These are phyloP conservation scores for Lutraria rhynchaena DNA, from an alignment of 1,140 invertebrate species.

Conservation along the genomic window DNA sequence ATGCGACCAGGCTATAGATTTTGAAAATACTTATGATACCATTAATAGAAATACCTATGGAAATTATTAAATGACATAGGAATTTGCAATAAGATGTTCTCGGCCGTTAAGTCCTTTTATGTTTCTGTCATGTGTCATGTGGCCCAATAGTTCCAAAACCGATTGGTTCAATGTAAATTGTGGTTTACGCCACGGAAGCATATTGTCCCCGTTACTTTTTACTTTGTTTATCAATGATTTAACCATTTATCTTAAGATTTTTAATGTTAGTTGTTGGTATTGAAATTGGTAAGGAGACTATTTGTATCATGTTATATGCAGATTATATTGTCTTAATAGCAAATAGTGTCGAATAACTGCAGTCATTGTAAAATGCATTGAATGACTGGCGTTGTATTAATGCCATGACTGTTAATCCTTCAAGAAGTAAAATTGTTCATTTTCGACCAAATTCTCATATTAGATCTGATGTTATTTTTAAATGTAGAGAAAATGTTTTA, in stretches of 20 bases:
- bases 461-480: too few species aligned
- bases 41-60: background rate
- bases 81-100: background rate
- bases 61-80: background rate
- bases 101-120: background rate
- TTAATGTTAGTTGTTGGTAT: background rate
- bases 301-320: too few species aligned
- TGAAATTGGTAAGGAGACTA: background rate
- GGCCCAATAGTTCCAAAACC: background rate
- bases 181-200: background rate
- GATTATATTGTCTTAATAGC: too few species aligned
- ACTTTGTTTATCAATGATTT: conserved; percentile 4
- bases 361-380: too few species aligned
- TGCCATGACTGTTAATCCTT: too few species aligned
- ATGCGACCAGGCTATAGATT: too few species aligned
- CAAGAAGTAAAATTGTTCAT: too few species aligned
- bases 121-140: too few species aligned
- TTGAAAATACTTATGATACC: background rate
- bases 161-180: background rate
- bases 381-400: too few species aligned
- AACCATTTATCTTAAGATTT: background rate
- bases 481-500: too few species aligned
- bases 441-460: too few species aligned
- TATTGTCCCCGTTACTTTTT: background rate
- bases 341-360: too few species aligned